Conservation (phyloP, 2,113 vertebrate species). For the Phyllostomus discolor region DNA sequence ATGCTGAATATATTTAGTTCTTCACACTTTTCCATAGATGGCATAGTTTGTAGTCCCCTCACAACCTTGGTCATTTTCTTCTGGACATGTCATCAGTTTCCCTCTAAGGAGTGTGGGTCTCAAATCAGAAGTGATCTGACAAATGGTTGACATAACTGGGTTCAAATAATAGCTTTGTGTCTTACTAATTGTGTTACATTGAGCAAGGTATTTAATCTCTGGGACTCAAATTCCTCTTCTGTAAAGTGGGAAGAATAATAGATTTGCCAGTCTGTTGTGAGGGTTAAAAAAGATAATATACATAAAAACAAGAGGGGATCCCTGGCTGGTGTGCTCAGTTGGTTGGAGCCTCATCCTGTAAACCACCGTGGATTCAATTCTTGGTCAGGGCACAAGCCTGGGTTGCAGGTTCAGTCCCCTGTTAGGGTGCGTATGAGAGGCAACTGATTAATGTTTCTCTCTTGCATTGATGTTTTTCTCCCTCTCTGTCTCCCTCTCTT, state of each 20-base stretch:
- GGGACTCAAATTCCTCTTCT: not conserved
- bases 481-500: no score
- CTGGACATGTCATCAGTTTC: not conserved
- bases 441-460: no score
- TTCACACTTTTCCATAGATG: not conserved
- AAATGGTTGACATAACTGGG: not conserved
- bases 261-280: not conserved
- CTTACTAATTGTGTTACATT: not conserved
- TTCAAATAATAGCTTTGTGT: not conserved
- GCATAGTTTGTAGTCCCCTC: not conserved
- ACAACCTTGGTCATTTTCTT: not conserved
- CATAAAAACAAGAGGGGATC: not conserved
- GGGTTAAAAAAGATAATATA: not conserved
- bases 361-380: no score
- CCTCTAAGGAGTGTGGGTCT: not conserved
- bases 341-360: no score
- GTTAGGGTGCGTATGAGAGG: no score
- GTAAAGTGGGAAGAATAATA: constrained; percentile 9
- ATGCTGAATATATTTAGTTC: constrained; percentile 2
- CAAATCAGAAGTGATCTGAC: not conserved
- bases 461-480: no score
- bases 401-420: no score
- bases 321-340: no score
- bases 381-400: no score
- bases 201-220: not conserved